phyloP scores from a whole-genome alignment of 2,888 invertebrate genomes.

The Netelia inedita region DNA sequence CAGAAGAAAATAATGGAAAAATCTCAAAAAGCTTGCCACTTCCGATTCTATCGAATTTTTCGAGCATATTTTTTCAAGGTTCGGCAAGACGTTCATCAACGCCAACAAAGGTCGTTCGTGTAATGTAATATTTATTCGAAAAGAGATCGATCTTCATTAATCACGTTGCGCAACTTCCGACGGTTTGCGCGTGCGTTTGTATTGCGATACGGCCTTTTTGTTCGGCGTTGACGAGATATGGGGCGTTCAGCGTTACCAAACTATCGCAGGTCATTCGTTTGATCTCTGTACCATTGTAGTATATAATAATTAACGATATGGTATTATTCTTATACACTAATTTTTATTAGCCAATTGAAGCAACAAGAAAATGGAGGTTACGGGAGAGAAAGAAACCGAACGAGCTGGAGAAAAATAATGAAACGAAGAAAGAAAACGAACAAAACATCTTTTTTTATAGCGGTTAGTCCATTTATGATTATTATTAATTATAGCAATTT shows the following conservation, averaged over 20 bases:
- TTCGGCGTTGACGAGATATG: constrained; percentile 58
- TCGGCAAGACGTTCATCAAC: constrained; percentile 60
- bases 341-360: constrained; percentile 81
- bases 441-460: constrained; percentile 73
- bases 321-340: constrained; percentile 81
- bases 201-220: constrained; percentile 21
- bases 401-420: constrained; percentile 27
- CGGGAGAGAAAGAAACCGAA: constrained; percentile 17
- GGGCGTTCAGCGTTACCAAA: constrained; percentile 81
- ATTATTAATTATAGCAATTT: constrained; percentile 68
- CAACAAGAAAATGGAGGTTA: constrained; percentile 53
- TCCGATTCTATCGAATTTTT: constrained; percentile 47
- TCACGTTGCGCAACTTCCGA: constrained; percentile 21
- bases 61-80: constrained; percentile 46
- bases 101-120: constrained; percentile 50
- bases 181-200: not conserved
- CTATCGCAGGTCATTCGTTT: constrained; percentile 81
- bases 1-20: constrained; percentile 6
- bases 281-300: constrained; percentile 83
- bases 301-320: constrained; percentile 78
- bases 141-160: constrained; percentile 37
- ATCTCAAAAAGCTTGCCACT: not conserved
- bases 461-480: constrained; percentile 76
- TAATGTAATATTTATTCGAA: constrained; percentile 53
- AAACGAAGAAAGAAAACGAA: constrained; percentile 45